Evolutionary conservation across 2,888 invertebrate species (phyloP), one percentile per base, ranked within the genome.

Genomic region (Drosophila cracens): DNA sequence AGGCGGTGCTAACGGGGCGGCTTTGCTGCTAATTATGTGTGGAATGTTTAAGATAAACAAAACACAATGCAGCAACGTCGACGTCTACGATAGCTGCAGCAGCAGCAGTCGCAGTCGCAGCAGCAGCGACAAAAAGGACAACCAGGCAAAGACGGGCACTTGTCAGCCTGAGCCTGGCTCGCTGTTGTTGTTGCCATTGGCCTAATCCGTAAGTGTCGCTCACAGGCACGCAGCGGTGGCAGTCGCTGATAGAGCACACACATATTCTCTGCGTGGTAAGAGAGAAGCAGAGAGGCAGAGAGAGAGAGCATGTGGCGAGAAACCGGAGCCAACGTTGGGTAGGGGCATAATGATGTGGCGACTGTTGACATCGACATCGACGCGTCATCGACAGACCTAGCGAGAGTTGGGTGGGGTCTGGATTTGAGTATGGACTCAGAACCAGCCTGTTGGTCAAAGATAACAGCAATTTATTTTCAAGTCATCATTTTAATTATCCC

Each of bases 401-500:
- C 27, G 54, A 16, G 36, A 54, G 43, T 31, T 40, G 38, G 43
- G 33, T 33, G 56, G 56, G 59, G 31, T 10, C 27, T 38, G 34
- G 21, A 13, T 34, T 27, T 36, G 62, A 25, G 40, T 31, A 27
- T 29, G 34, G 46, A 48, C 16, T 27, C 65, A 70, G 68, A 57
- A 82, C 66, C 81, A 81, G 88, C 69, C 91, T 92, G 91, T 85
- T 92, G 92, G 91, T 91, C 92, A 91, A 87, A 92, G 92, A 92
- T 92, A 92, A 92, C 91, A 83, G 81, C 86, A 91, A 92, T 92
- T 91, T 92, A 91, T 91, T 90, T 91, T 87, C 89, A 90, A 91
- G 91, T 92, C 92, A 91, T 91, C 91, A 91, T 90, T 92, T 92
- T 91, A 91, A 92, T 92, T 91, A 91, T 91, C 90, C 90, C 83